Evolutionary conservation across 2,113 vertebrate species (phyloP).

Genomic region (Tychaedon coryphoeus): DNA sequence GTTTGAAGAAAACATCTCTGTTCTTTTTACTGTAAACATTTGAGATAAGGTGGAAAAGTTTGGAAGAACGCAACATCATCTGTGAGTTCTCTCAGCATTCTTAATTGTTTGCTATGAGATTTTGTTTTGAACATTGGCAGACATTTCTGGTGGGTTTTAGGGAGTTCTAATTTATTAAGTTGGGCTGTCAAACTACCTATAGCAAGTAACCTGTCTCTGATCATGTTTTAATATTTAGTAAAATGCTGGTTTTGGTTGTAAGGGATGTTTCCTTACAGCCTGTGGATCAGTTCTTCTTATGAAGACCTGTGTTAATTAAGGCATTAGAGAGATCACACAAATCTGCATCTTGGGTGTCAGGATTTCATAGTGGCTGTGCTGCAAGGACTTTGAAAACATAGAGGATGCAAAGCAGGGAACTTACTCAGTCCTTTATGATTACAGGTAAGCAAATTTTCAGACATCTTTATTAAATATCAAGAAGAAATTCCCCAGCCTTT

Average conservation of each 20-base stretch:
- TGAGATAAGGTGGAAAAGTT: background rate
- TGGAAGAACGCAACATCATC: background rate
- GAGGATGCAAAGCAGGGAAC: background rate
- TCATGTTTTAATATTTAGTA: background rate
- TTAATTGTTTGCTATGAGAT: background rate
- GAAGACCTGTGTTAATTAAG: background rate
- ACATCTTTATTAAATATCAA: background rate
- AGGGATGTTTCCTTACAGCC: background rate
- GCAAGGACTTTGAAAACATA: background rate
- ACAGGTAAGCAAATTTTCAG: background rate
- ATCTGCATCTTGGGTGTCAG: background rate
- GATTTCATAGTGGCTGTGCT: background rate
- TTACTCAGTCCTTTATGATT: background rate
- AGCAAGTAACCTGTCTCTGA: background rate
- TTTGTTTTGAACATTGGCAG: background rate
- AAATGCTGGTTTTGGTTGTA: background rate
- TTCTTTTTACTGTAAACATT: background rate
- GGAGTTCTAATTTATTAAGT: background rate
- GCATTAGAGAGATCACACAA: rapidly evolving
- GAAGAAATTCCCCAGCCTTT: background rate
- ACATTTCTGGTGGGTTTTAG: background rate
- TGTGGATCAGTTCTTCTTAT: background rate
- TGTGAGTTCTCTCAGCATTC: background rate
- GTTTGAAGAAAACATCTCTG: background rate
- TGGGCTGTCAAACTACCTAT: background rate